A percentile compares a stretch with the other conserved stretches of the same genome.
Conservation (phyloP, 2,797 vertebrate genomes). For the Morelia viridis region DNA sequence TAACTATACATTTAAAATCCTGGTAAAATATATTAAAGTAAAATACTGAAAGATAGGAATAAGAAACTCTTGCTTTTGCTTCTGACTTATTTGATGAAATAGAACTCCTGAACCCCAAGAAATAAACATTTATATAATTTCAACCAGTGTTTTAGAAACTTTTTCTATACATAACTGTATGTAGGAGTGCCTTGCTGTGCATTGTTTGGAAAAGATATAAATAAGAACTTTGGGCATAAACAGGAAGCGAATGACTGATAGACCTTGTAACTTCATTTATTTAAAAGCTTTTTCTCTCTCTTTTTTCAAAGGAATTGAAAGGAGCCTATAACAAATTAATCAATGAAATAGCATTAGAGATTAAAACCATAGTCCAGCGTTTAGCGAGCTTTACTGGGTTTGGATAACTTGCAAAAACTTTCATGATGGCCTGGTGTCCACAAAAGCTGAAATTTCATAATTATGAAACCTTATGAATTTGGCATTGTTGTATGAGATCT, state of each 20-base stretch:
- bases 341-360: not conserved
- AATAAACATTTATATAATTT: not conserved
- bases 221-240: not conserved
- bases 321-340: not conserved
- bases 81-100: not conserved
- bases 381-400: not conserved
- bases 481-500: not conserved
- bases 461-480: not conserved
- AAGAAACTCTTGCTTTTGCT: not conserved
- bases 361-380: not conserved
- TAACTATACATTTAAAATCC: not conserved
- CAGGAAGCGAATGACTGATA: not conserved
- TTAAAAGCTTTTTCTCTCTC: not conserved
- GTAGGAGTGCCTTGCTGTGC: not conserved
- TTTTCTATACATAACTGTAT: not conserved
- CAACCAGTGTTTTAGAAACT: not conserved
- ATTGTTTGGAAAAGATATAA: slow-evolving; percentile 16
- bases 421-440: not conserved
- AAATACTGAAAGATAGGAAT: not conserved
- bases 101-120: not conserved
- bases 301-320: not conserved
- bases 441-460: not conserved
- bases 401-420: not conserved
- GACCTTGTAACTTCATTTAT: not conserved
- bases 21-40: not conserved